Percentiles rank a stretch among this genome's conserved stretches.
Evolutionary conservation across 2,797 vertebrate species (phyloP).

Genomic region (Etheostoma perlongum): DNA sequence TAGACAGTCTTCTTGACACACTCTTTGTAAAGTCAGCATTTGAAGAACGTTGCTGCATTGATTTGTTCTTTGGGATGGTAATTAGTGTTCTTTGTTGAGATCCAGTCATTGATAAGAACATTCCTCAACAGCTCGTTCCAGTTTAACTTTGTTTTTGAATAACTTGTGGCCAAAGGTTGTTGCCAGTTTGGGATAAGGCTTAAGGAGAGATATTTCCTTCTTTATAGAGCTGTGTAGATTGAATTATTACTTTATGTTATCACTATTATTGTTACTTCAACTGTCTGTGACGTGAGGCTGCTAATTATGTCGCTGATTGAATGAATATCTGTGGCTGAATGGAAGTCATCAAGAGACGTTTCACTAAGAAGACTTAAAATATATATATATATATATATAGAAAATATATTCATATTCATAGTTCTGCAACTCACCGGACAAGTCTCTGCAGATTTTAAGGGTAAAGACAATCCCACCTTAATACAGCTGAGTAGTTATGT

Average conservation of each 20-base stretch:
- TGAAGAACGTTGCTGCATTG: constrained; percentile 11
- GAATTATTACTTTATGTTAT: too few relatives aligned
- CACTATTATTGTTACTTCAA: too few relatives aligned
- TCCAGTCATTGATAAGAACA: constrained; percentile 14
- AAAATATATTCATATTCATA: background rate
- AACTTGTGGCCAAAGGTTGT: constrained; percentile 1
- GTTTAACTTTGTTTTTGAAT: constrained; percentile 30
- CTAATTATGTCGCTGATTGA: background rate
- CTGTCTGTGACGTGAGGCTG: background rate
- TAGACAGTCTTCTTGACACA: background rate
- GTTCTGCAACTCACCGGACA: background rate
- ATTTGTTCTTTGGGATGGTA: constrained; percentile 8
- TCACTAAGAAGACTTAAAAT: background rate
- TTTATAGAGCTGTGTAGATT: too few relatives aligned
- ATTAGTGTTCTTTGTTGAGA: constrained; percentile 19
- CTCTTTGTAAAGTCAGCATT: constrained; percentile 19
- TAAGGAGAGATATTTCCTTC: too few relatives aligned
- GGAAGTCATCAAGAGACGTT: background rate
- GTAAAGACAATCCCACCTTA: background rate
- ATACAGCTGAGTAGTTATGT: background rate
- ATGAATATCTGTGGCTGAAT: background rate
- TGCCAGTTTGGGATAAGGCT: background rate
- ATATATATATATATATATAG: too few relatives aligned
- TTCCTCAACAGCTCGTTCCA: background rate
- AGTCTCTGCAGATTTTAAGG: background rate